Conservation (phyloP, 2,888 invertebrate species). For the Willowsia nigromaculata region DNA sequence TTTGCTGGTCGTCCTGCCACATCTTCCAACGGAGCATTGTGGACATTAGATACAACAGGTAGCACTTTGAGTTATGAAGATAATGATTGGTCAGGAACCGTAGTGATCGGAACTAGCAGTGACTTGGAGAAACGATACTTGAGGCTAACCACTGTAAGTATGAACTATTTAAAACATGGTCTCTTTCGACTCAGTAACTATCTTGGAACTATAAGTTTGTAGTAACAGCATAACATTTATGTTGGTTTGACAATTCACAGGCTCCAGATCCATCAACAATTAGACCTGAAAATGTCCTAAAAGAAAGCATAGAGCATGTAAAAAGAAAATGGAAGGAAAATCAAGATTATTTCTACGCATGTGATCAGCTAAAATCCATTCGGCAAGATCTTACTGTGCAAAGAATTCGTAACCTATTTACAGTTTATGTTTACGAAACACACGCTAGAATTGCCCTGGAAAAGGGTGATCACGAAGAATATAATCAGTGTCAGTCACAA, state of each 20-base stretch:
- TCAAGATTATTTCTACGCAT: slow-evolving; percentile 97
- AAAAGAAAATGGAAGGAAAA: slow-evolving; percentile 94
- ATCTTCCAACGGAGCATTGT: slow-evolving; percentile 56
- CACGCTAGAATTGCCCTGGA: slow-evolving; percentile 98
- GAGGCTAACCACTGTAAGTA: slow-evolving; percentile 88
- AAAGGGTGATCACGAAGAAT: slow-evolving; percentile 99
- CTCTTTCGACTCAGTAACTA: too few species aligned
- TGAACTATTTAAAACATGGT: not conserved
- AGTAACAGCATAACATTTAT: not conserved
- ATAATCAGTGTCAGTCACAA: slow-evolving; percentile 99
- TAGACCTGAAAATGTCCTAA: slow-evolving; percentile 92
- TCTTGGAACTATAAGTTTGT: too few species aligned
- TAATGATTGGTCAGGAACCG: slow-evolving; percentile 65
- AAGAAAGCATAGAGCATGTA: slow-evolving; percentile 92
- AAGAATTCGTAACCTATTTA: slow-evolving; percentile 95
- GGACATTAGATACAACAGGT: slow-evolving; percentile 77
- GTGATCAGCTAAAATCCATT: slow-evolving; percentile 99
- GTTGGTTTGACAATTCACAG: slow-evolving; percentile 81
- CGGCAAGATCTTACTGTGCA: slow-evolving; percentile 99
- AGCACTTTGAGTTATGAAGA: slow-evolving; percentile 54
- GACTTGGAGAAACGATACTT: slow-evolving; percentile 98
- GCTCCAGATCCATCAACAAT: slow-evolving; percentile 96
- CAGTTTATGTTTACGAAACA: slow-evolving; percentile 99
- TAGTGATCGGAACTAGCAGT: slow-evolving; percentile 81
- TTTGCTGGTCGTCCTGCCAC: slow-evolving; percentile 69